Percentiles rank a stretch among this genome's conserved stretches.
Evolutionary conservation across 2,888 invertebrate species (phyloP).

Genomic region (Erpobdella octoculata): DNA sequence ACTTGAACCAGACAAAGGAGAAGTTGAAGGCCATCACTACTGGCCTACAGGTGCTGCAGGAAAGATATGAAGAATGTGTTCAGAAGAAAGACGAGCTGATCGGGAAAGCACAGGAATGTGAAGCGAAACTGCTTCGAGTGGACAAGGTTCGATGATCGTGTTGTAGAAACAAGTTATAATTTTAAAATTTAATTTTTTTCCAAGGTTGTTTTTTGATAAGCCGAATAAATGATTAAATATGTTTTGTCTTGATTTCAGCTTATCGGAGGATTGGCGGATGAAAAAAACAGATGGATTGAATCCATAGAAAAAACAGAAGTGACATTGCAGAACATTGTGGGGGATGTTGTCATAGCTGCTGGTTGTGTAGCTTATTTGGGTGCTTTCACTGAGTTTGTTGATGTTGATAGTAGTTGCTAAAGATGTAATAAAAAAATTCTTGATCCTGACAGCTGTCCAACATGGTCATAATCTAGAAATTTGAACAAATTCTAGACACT

Average conservation of each 20-base stretch:
- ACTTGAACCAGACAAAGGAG: slow-evolving; percentile 31
- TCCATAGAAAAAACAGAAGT: slow-evolving; percentile 48
- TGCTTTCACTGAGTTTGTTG: slow-evolving; percentile 51
- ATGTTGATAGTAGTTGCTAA: too few relatives aligned
- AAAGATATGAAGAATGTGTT: slow-evolving; percentile 52
- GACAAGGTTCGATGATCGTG: slow-evolving; percentile 53
- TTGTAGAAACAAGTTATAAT: too few relatives aligned
- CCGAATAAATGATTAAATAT: too few relatives aligned
- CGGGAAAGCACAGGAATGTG: slow-evolving; percentile 50
- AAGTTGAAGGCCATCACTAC: slow-evolving; percentile 36
- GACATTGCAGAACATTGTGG: slow-evolving; percentile 48
- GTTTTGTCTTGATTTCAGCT: slow-evolving; percentile 33
- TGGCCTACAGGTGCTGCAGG: slow-evolving; percentile 49
- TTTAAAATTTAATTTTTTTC: too few relatives aligned
- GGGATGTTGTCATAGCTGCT: slow-evolving; percentile 51
- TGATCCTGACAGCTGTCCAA: too few relatives aligned
- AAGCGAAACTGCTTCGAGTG: slow-evolving; percentile 49
- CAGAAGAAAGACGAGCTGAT: slow-evolving; percentile 52
- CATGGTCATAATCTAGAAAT: too few relatives aligned
- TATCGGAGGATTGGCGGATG: slow-evolving; percentile 51
- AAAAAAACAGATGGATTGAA: slow-evolving; percentile 53
- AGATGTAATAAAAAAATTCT: too few relatives aligned
- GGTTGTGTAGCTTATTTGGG: slow-evolving; percentile 52
- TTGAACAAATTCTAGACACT: too few relatives aligned
- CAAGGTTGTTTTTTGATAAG: too few relatives aligned